phyloP scores from a whole-genome alignment of 2,797 vertebrate species.

The Poeciliopsis infans region DNA sequence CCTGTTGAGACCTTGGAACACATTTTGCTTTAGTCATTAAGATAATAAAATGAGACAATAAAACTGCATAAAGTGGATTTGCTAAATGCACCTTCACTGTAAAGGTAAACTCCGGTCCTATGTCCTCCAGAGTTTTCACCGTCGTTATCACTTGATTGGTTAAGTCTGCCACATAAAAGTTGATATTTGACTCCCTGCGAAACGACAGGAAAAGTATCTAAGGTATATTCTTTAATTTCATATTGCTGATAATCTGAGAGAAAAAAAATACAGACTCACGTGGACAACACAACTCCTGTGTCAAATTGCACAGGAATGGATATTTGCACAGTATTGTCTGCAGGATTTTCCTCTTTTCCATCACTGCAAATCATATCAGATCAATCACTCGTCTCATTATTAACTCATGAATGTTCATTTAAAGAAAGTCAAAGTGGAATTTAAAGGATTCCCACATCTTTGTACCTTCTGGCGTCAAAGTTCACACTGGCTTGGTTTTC shows the following conservation, averaged over 20 bases:
- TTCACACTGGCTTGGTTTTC: slow-evolving; percentile 78
- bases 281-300: slow-evolving; percentile 86
- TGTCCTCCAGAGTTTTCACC: slow-evolving; percentile 84
- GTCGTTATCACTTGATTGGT: slow-evolving; percentile 66
- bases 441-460: too few relatives aligned
- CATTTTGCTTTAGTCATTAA: slow-evolving; percentile 1
- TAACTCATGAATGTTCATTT: background rate
- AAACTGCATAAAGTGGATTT: background rate
- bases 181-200: slow-evolving; percentile 83
- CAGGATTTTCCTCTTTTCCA: slow-evolving; percentile 79
- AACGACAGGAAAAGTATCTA: slow-evolving; percentile 16
- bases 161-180: slow-evolving; percentile 86
- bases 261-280: slow-evolving; percentile 69
- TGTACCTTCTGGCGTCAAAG: slow-evolving; percentile 86
- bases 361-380: slow-evolving; percentile 77
- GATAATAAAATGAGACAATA: background rate
- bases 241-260: background rate
- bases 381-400: slow-evolving; percentile 7
- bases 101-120: slow-evolving; percentile 89
- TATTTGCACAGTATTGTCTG: slow-evolving; percentile 81
- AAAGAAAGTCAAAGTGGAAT: background rate
- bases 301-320: slow-evolving; percentile 85
- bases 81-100: slow-evolving; percentile 84
- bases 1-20: slow-evolving; percentile 84
- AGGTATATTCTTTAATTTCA: background rate